Base-by-base conservation (phyloP, 2,888 invertebrate genomes). In the Mellilla xanthometata region DNA sequence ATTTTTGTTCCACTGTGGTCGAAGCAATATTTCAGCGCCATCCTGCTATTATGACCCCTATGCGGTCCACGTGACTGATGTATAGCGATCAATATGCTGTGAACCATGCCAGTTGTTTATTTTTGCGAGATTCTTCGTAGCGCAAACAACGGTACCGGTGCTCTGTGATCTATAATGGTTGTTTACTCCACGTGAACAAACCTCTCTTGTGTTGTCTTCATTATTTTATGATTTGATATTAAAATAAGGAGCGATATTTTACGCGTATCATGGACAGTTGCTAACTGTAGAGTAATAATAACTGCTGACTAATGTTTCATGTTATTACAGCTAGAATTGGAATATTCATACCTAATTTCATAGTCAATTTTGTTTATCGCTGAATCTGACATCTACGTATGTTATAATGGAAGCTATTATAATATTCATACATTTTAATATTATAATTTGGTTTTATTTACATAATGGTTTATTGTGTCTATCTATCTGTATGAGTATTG, bases 1-100 rank as follows among this genome's bases (percentile, higher is more conserved):
- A 6, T 74, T 75, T 72, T 72, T 75, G 67, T 74, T 75, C 72
- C 73, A 72, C 76, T 80, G 77, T 76, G 66, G 60, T 56, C 56
- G 57, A 51, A 49, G 62, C 66, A 66, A 79, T 81, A 79, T 77
- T 73, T 77, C 69, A 74, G 57, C 54, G 58, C 54, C 54, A 56
- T 39, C 40, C 52, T 44, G 51, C 59, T 59, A 65, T 62, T 62
- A 60, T 54, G 36, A 46, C 32, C 35, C 30, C 42, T 48, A 51
- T 49, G 52, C 60, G 65, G 68, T 71, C 63, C 62, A 60, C 47
- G 50, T 72, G 76, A 76, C 65, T 70, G 68, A 79, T 77, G 68
- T 63, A 41, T 24, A 56, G 62, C 65, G 74, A 72, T 73, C 68
- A 76, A 69, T 57, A 46, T 47, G 9, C 44, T 44, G 34, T 34